Evolutionary conservation across 1,140 invertebrate species (phyloP), one percentile per base, ranked within the genome.

Genomic region (Aphelinus atriplicis): DNA sequence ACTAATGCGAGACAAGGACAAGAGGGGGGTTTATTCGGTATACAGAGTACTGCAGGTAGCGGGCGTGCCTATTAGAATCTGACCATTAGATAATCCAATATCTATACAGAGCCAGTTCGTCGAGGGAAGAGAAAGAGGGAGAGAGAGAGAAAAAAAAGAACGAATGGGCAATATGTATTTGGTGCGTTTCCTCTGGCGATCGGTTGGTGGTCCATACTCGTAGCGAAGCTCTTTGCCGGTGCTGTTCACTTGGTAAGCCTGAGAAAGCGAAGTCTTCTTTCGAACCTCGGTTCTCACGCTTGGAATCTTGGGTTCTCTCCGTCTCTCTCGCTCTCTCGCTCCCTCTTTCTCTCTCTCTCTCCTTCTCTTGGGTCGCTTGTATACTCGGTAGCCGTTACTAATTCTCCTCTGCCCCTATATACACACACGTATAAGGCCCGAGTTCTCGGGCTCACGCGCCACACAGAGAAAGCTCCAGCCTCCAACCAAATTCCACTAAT

Each of bases 241-340:
- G 76, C 81, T 86, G 81, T 72, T 71, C 72, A 80, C 83, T 85
- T 86, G 83, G 79, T 85, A 85, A 71, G 71, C 78, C 82, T 84
- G 83, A 84, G 84, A 87, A 86, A 81, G 79, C 74, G 60, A 81
- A 79, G 78, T 76, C 80, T 79, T 80, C 80, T 84, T 84, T 81
- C 78, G 81, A 83, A 81, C 76, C 81, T 80, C 67, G 77, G 79
- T 86, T 86, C 82, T 86, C 83, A 85, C 82, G 82, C 82, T 86
- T 77, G 67, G 75, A 79, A 80, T 80, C 78, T 80, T 80, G 78
- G 80, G 77, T 77, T 75, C 77, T 77, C 76, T 77, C 4, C 26
- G 26, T 26, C 26, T 75, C 26, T 26, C 26, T 26, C 26, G 26
- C 26, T 26, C 26, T 26, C 26, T 26, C 26, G 0, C 26, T 26